Evolutionary conservation across 2,888 invertebrate species (phyloP).

Genomic region (Epirrhoe alternata): DNA sequence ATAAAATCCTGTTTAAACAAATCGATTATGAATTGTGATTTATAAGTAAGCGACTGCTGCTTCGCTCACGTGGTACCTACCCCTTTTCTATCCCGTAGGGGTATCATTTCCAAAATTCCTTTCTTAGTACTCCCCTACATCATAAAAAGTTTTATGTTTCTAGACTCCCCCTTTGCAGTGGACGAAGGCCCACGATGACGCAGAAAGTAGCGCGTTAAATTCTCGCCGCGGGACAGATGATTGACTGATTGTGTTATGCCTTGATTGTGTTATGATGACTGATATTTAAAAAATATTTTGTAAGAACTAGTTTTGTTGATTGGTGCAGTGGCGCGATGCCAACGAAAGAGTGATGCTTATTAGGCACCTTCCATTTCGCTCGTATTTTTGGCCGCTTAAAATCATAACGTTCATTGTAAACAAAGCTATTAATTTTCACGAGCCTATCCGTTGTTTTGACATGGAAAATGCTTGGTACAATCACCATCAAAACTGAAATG

Average conservation of each 20-base stretch:
- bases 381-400: background rate
- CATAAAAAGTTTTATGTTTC: too few species aligned
- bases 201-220: too few species aligned
- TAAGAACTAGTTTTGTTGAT: background rate
- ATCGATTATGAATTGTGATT: too few species aligned
- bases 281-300: background rate
- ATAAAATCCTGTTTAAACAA: too few species aligned
- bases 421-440: background rate
- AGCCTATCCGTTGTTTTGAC: background rate
- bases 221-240: too few species aligned
- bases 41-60: too few species aligned
- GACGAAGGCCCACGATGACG: too few species aligned
- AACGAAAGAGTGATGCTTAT: background rate
- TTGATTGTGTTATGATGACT: background rate
- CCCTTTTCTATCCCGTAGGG: too few species aligned
- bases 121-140: too few species aligned
- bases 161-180: too few species aligned
- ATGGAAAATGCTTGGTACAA: background rate
- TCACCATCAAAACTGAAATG: background rate
- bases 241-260: background rate
- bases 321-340: background rate
- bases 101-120: too few species aligned
- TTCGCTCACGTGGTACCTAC: too few species aligned
- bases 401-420: conserved; percentile 1
- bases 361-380: background rate